A percentile compares a stretch with the other conserved stretches of the same genome.
Evolutionary conservation across 92 coral and sea anemone species (phyloP).

Genomic region (Phenganax stokvisi): DNA sequence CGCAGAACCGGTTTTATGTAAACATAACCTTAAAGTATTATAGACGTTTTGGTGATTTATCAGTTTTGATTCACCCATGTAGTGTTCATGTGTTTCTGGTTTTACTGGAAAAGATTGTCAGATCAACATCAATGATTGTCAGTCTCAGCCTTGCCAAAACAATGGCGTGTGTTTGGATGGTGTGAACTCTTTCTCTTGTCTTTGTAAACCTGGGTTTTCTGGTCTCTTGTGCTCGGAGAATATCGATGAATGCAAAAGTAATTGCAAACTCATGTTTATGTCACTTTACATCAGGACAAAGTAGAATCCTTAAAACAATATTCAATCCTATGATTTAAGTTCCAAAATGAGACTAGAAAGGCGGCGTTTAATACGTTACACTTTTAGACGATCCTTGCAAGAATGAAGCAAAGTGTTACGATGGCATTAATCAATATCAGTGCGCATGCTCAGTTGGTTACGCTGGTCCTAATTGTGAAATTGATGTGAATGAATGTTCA

Average conservation of each 20-base stretch:
- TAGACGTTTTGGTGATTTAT: neutral
- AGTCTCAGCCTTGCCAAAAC: conserved; percentile 19
- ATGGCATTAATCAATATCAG: conserved; percentile 40
- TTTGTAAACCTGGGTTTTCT: conserved; percentile 25
- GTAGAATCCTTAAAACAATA: too few relatives aligned
- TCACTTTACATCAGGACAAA: neutral
- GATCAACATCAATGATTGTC: conserved; percentile 48
- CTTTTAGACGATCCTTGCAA: conserved; percentile 34
- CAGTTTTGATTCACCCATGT: neutral
- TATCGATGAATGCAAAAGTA: conserved; percentile 27
- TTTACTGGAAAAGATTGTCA: conserved; percentile 49
- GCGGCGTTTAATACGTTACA: neutral
- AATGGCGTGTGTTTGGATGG: conserved; percentile 20
- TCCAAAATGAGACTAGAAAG: neutral
- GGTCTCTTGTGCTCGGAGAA: conserved; percentile 15
- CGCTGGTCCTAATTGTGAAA: conserved; percentile 38
- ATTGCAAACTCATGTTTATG: neutral
- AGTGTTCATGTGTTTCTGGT: conserved; percentile 14
- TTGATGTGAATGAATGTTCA: conserved; percentile 20
- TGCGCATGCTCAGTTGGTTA: conserved; percentile 33
- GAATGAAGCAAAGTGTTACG: conserved; percentile 39
- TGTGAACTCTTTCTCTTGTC: conserved; percentile 7
- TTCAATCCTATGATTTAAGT: too few relatives aligned
- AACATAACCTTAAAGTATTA: neutral
- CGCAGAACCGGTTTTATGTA: too few relatives aligned